Evolutionary conservation across 1,140 invertebrate genomes (phyloP), one percentile per base, ranked within the genome.

Genomic region (silkworm (Bombyx mori)): DNA sequence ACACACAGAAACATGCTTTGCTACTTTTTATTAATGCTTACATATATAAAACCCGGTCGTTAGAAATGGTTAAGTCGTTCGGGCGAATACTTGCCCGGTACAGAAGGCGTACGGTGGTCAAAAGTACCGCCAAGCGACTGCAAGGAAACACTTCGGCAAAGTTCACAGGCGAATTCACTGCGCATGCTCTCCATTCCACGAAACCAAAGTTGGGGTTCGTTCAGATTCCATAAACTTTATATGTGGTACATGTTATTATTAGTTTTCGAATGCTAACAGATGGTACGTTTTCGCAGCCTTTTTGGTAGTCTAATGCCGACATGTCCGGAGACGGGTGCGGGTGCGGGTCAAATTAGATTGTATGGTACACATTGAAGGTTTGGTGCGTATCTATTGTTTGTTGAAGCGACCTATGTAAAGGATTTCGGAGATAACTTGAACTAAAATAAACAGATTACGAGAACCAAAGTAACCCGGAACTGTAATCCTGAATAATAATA

Each of bases 21-120:
- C 77, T 82, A 81, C 73, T 68, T 61, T 35, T 70, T 63, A 65
- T 58, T 53, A 71, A 82, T 82, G 77, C 77, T 79, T 82, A 82
- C 79, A 79, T 82, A 79, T 82, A 79, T 69, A 78, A 77, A 71
- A 79, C 66, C 69, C 74, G 71, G 68, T 66, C 71, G 65, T 68
- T 73, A 59, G 69, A 72, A 55, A 56, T 60, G 58, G 53, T 65
- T 52, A 65, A 67, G 70, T 51, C 63, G 60, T 58, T 68, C 73
- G 71, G 65, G 66, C 64, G 62, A 62, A 63, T 61, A 62, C 52
- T 56, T 56, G 58, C 60, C 58, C 61, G 50, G 42, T 58, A 44
- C 57, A 26, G 60, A 56, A 66, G 57, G 72, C 77, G 74, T 66
- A 65, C 69, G 77, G 46, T 63, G 53, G 46, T 54, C 53, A 50